Evolutionary conservation across 23 tunicate genomes (phyloP).

Genomic region (Corella eumyota): DNA sequence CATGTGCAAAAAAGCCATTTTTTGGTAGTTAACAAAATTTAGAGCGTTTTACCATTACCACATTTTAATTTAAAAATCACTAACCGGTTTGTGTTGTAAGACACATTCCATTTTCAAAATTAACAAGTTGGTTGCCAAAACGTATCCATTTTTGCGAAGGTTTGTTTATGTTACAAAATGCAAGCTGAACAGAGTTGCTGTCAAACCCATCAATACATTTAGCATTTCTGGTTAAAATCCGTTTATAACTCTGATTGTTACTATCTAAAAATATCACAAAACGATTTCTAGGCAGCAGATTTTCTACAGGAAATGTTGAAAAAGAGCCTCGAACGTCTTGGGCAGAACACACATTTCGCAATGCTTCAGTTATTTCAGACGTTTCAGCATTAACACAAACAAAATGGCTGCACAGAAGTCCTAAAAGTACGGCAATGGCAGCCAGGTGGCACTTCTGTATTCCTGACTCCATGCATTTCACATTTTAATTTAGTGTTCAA

Average conservation of each 20-base stretch:
- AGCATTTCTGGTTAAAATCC: not conserved
- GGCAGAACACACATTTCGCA: too few relatives aligned
- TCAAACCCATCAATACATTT: not conserved
- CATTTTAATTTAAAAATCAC: not conserved
- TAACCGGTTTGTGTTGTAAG: conserved; percentile 1
- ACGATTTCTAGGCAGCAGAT: too few relatives aligned
- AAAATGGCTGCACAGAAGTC: too few relatives aligned
- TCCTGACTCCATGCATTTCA: too few relatives aligned
- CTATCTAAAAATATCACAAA: too few relatives aligned
- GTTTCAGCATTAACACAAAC: too few relatives aligned
- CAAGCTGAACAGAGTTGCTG: not conserved
- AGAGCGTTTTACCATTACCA: not conserved
- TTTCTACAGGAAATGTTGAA: too few relatives aligned
- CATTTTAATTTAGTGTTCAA: too few relatives aligned
- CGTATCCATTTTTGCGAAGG: conserved; percentile 31
- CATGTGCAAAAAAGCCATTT: not conserved
- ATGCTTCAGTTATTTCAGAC: too few relatives aligned
- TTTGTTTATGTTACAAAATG: conserved; percentile 2
- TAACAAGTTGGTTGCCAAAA: conserved; percentile 3
- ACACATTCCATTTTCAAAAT: conserved; percentile 4
- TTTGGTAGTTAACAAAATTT: not conserved
- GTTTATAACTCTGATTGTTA: not conserved
- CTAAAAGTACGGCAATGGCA: too few relatives aligned
- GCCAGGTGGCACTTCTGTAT: too few relatives aligned
- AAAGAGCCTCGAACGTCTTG: too few relatives aligned